Conservation (phyloP, 2,113 vertebrate species). For the Tympanuchus pallidicinctus region DNA sequence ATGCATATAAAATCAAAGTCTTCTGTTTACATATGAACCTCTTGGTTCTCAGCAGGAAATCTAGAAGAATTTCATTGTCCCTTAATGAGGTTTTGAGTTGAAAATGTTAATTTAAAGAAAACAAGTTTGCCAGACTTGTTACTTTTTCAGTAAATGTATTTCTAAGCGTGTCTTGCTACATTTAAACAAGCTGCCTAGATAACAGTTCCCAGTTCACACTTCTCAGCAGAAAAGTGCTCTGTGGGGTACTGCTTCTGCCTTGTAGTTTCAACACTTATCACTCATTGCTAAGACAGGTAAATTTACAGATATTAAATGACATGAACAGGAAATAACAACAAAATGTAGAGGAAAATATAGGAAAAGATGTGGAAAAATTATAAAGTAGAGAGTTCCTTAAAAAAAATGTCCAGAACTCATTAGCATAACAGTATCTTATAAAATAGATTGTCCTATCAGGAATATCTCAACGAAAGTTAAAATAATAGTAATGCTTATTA, state of each 20-base stretch:
- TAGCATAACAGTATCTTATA: background rate
- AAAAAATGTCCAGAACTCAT: background rate
- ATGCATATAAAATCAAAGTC: background rate
- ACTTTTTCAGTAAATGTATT: constrained; percentile 52
- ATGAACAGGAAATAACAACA: background rate
- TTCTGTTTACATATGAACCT: constrained; percentile 57
- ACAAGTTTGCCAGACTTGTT: constrained; percentile 7
- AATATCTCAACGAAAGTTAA: background rate
- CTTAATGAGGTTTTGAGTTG: constrained; percentile 27
- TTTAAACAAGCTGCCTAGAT: background rate
- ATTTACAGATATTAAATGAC: background rate
- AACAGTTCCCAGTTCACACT: background rate
- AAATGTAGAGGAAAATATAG: background rate
- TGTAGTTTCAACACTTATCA: background rate
- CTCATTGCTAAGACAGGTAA: background rate
- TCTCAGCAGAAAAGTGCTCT: background rate
- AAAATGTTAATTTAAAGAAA: constrained; percentile 47
- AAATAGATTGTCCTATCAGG: background rate
- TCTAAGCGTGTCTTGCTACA: background rate
- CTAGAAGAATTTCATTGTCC: constrained; percentile 23
- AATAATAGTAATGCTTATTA: background rate
- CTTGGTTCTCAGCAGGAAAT: constrained; percentile 51
- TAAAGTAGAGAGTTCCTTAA: background rate
- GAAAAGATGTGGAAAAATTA: background rate
- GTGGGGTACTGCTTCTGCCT: background rate